These are phyloP conservation scores for Pachyramphus minor DNA, from an alignment of 2,113 vertebrate species.

Conservation along the genomic window DNA sequence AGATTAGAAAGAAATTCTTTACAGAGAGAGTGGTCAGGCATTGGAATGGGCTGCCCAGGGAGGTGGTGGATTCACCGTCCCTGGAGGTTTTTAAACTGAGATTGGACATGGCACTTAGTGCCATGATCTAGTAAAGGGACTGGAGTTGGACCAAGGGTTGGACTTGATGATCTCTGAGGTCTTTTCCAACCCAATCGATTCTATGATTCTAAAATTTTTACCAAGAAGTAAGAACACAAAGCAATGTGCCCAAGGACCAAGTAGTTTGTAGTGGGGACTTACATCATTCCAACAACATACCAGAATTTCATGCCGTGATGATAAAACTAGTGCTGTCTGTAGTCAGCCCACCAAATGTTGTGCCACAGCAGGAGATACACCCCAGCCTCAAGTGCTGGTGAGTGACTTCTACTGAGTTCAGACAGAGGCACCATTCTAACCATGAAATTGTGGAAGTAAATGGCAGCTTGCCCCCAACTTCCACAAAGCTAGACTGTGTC, in stretches of 20 bases:
- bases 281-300: not conserved
- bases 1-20: no score
- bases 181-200: no score
- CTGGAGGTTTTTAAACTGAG: no score
- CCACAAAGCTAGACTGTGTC: not conserved
- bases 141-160: no score
- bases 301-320: not conserved
- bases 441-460: not conserved
- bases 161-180: no score
- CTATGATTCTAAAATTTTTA: not conserved
- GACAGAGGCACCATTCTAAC: not conserved
- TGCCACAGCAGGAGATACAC: not conserved
- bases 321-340: not conserved
- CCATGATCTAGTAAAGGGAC: no score
- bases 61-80: no score
- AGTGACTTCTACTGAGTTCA: not conserved
- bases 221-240: not conserved
- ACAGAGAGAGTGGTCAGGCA: no score
- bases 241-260: not conserved
- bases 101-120: no score
- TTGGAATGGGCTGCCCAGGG: no score
- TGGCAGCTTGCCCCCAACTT: rapidly evolving
- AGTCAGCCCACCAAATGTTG: not conserved
- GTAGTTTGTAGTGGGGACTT: not conserved
- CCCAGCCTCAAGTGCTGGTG: not conserved